Conservation (phyloP, 2,888 invertebrate genomes). For the Acanthopleura granulata region DNA sequence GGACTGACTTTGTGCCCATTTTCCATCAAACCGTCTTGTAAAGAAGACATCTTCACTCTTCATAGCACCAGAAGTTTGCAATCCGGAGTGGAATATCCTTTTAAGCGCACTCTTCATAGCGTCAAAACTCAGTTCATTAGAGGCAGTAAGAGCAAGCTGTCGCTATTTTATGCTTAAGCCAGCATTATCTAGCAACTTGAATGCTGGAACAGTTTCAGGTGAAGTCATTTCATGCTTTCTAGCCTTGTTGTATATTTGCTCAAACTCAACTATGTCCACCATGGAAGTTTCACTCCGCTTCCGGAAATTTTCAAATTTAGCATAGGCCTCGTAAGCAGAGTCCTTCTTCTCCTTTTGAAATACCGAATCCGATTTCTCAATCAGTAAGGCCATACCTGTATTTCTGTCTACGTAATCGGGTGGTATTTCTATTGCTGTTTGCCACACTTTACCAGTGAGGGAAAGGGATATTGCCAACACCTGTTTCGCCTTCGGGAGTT, state of each 20-base stretch:
- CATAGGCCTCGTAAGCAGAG: neutral
- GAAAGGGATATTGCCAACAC: constrained; percentile 20
- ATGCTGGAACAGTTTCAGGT: constrained; percentile 12
- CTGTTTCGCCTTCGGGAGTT: constrained; percentile 9
- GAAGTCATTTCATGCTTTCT: constrained; percentile 14
- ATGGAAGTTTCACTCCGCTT: neutral
- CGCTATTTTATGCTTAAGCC: constrained; percentile 2
- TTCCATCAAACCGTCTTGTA: too few species aligned
- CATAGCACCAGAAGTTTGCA: too few species aligned
- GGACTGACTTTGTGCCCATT: too few species aligned
- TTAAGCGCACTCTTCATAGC: neutral
- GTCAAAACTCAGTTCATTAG: neutral
- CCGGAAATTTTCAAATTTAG: neutral
- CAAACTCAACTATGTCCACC: constrained; percentile 19
- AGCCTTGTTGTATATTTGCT: neutral
- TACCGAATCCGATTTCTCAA: neutral
- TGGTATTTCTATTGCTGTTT: neutral
- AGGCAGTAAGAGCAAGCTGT: neutral
- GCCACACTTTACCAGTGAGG: constrained; percentile 14
- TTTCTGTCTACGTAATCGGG: neutral
- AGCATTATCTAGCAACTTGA: constrained; percentile 13
- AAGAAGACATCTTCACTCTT: neutral
- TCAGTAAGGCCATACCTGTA: neutral
- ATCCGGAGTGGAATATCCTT: too few species aligned
- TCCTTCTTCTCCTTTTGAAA: neutral